Conservation (phyloP, 2,113 vertebrate species). For the Tonatia bakeri region DNA sequence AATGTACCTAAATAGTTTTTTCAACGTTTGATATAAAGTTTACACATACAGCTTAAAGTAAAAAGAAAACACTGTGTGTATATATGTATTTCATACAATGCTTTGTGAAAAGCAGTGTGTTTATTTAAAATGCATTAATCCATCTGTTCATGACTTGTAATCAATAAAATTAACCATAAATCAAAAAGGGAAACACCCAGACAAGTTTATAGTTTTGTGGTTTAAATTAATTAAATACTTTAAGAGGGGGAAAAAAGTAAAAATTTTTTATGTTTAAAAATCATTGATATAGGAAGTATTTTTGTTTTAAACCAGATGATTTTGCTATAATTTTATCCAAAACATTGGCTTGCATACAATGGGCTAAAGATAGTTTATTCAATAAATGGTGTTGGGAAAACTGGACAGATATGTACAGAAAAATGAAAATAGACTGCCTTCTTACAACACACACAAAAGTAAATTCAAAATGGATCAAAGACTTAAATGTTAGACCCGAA, state of each 20-base stretch:
- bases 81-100: neutral
- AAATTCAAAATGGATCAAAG: no score
- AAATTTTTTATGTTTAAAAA: neutral
- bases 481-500: no score
- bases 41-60: neutral
- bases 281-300: neutral
- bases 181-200: neutral
- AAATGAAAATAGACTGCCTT: no score
- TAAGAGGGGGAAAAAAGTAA: fast-evolving
- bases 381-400: no score
- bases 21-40: neutral
- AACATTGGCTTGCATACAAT: neutral
- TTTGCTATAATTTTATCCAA: neutral
- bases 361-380: no score
- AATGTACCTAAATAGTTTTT: neutral
- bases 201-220: neutral
- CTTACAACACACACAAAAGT: no score
- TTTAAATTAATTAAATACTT: neutral
- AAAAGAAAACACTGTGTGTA: neutral
- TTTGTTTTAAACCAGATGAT: neutral
- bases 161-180: neutral
- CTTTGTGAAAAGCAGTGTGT: neutral
- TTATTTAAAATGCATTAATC: neutral
- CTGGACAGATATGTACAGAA: no score
- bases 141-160: neutral